Percentiles rank a stretch among this genome's conserved stretches.
phyloP scores from a whole-genome alignment of 2,797 vertebrate species.

The Scomberomorus guttatus region DNA sequence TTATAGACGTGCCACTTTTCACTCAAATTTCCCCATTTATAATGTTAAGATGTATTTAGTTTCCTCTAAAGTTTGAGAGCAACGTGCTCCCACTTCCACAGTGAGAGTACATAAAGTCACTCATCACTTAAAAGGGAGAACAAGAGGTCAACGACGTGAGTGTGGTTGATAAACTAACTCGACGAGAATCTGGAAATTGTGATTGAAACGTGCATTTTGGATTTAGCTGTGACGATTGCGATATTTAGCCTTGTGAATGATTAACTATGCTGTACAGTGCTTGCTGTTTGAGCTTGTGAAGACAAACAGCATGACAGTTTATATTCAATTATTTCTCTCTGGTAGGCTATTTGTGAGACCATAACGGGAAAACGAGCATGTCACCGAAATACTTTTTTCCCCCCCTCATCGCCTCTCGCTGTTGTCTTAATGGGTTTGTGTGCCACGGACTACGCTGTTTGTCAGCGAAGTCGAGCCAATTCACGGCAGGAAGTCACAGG shows the following conservation, averaged over 20 bases:
- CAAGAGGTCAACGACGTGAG: background rate
- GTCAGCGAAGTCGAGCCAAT: constrained; percentile 18
- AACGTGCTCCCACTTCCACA: constrained; percentile 13
- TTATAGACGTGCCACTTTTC: constrained; percentile 65
- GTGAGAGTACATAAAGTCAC: background rate
- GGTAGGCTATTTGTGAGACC: constrained; percentile 64
- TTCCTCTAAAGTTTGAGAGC: constrained; percentile 30
- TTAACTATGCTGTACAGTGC: constrained; percentile 81
- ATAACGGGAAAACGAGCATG: constrained; percentile 71
- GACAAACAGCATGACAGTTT: constrained; percentile 80
- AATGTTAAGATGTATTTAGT: constrained; percentile 41
- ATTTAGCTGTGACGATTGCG: constrained; percentile 72
- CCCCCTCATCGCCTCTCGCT: constrained; percentile 41
- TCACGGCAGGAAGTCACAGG: constrained; percentile 22
- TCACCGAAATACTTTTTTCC: constrained; percentile 45
- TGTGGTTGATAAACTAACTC: constrained; percentile 8
- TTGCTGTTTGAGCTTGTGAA: constrained; percentile 82
- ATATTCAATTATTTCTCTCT: constrained; percentile 64
- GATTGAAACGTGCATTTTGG: constrained; percentile 77
- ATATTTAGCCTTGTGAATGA: constrained; percentile 83
- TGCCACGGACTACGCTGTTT: constrained; percentile 16
- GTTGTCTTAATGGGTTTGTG: constrained; percentile 50
- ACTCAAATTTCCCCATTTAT: constrained; percentile 42
- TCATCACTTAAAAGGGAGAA: constrained; percentile 31
- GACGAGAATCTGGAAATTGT: constrained; percentile 53